A percentile compares a stretch with the other conserved stretches of the same genome.
phyloP scores from a whole-genome alignment of 2,888 invertebrate species.

The Apocheima hispidaria region DNA sequence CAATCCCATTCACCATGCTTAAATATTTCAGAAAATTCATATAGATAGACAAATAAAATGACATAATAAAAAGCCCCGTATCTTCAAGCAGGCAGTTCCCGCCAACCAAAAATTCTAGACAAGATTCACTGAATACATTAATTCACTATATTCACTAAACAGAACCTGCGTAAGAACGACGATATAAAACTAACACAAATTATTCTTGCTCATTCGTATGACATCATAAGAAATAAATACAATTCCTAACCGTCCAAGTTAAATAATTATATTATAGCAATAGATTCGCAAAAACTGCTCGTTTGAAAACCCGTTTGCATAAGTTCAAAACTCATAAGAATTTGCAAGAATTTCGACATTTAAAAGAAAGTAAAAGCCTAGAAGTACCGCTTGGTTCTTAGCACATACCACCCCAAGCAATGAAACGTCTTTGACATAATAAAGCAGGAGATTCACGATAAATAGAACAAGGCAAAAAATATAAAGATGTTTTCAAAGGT shows the following conservation, averaged over 20 bases:
- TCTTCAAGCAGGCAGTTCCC: slow-evolving; percentile 55
- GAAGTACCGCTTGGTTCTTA: not conserved
- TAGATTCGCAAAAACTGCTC: slow-evolving; percentile 14
- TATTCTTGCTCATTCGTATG: slow-evolving; percentile 31
- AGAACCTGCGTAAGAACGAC: slow-evolving; percentile 16
- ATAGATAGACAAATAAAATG: slow-evolving; percentile 8
- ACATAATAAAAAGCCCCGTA: slow-evolving; percentile 50
- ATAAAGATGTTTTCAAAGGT: slow-evolving; percentile 11
- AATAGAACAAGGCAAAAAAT: slow-evolving; percentile 23
- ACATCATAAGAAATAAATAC: slow-evolving; percentile 9
- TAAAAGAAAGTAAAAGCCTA: not conserved
- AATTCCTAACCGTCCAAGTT: slow-evolving; percentile 4
- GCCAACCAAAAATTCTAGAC: slow-evolving; percentile 30
- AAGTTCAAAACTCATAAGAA: slow-evolving; percentile 6
- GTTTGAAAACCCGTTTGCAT: slow-evolving; percentile 10
- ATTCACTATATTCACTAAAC: slow-evolving; percentile 22
- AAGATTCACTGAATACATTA: slow-evolving; percentile 36
- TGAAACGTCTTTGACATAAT: slow-evolving; percentile 16
- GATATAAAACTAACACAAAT: slow-evolving; percentile 29
- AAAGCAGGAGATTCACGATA: slow-evolving; percentile 9
- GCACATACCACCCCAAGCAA: slow-evolving; percentile 17
- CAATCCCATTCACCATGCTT: slow-evolving; percentile 57
- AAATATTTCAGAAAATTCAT: slow-evolving; percentile 29
- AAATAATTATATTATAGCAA: slow-evolving; percentile 15
- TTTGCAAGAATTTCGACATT: slow-evolving; percentile 16